Evolutionary conservation across 2,888 invertebrate genomes (phyloP).

Genomic region (Ophion ellenae): DNA sequence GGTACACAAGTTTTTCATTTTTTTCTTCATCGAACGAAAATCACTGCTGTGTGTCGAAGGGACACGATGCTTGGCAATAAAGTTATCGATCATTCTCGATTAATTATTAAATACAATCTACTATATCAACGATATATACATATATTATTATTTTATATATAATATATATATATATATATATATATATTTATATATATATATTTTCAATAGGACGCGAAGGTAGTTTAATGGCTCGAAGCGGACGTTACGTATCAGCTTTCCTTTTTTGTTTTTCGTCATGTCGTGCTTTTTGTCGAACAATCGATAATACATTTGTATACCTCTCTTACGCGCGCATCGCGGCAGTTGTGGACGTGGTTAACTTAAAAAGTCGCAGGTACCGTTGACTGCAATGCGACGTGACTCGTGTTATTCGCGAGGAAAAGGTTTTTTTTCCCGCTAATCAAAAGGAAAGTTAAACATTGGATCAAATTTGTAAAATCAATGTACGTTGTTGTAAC

Average conservation of each 20-base stretch:
- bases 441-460: not conserved
- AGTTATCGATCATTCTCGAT: constrained; percentile 57
- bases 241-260: constrained; percentile 63
- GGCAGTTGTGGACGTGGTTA: constrained; percentile 32
- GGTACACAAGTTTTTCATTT: constrained; percentile 22
- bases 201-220: constrained; percentile 69
- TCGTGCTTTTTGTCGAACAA: constrained; percentile 43
- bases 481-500: constrained; percentile 22
- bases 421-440: not conserved
- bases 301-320: constrained; percentile 47
- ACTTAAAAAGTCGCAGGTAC: constrained; percentile 19
- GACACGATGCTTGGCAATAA: constrained; percentile 45
- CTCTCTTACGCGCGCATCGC: constrained; percentile 40
- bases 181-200: constrained; percentile 48
- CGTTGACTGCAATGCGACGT: constrained; percentile 8
- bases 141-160: constrained; percentile 73
- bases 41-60: constrained; percentile 58
- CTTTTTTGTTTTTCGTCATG: constrained; percentile 36
- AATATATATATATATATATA: constrained; percentile 52
- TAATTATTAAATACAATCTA: constrained; percentile 77
- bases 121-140: constrained; percentile 80
- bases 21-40: constrained; percentile 46
- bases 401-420: not conserved
- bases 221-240: constrained; percentile 68
- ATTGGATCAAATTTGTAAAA: constrained; percentile 5